Conservation (phyloP, 1,140 invertebrate species). For the Trichonephila clavipes region DNA sequence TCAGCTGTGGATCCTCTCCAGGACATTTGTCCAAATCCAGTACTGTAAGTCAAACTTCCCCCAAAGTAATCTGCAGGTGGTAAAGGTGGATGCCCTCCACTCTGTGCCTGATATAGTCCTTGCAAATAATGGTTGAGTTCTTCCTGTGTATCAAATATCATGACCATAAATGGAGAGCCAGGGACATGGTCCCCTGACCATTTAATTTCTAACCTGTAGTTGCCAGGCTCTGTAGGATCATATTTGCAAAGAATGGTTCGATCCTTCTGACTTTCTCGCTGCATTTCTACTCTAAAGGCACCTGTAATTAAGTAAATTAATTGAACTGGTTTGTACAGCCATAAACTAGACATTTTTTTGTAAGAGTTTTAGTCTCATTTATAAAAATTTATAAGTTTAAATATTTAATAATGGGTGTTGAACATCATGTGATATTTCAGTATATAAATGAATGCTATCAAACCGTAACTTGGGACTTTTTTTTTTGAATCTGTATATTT, state of each 20-base stretch:
- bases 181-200: constrained; percentile 99
- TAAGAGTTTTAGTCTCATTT: too few relatives aligned
- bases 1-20: constrained; percentile 82
- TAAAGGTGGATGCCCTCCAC: constrained; percentile 80
- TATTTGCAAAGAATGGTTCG: constrained; percentile 97
- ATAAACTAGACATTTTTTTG: too few relatives aligned
- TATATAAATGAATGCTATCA: too few relatives aligned
- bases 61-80: constrained; percentile 82
- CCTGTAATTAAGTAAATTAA: constrained; percentile 81
- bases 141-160: constrained; percentile 99
- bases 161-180: constrained; percentile 98
- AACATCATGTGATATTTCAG: too few relatives aligned
- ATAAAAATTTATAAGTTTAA: too few relatives aligned
- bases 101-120: constrained; percentile 76
- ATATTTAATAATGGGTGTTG: too few relatives aligned
- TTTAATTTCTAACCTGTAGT: constrained; percentile 98
- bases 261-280: constrained; percentile 99
- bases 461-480: too few relatives aligned
- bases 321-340: too few relatives aligned
- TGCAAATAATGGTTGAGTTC: constrained; percentile 87
- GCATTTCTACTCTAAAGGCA: constrained; percentile 99
- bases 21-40: constrained; percentile 82
- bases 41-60: constrained; percentile 83
- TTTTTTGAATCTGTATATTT: too few relatives aligned
- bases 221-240: constrained; percentile 98